Evolutionary conservation across 2,888 invertebrate species (phyloP), one percentile per base, ranked within the genome.

Genomic region (Cephus spinipes): DNA sequence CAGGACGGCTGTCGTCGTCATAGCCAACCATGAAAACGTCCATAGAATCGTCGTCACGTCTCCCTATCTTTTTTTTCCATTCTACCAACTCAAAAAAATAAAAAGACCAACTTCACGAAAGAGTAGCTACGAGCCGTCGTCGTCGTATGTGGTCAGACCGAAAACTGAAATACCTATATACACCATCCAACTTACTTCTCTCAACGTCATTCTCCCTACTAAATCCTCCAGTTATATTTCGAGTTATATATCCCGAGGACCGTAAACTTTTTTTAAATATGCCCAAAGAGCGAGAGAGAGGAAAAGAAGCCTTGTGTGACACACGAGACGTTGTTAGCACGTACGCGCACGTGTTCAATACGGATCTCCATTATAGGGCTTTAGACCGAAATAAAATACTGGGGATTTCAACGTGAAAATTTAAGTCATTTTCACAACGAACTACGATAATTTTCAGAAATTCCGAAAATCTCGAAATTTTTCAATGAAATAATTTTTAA

Each of bases 261-360:
- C 85, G 85, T 85, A 87, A 89, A 89, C 86, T 88, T 87, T 86
- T 55, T 85, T 80, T 83, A 79, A 83, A 85, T 82, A 83, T 84
- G 81, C 81, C 82, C 78, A 55, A 15, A 55, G 23, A 40, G 40
- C 4, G 15, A 55, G 40, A 23, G 23, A 55, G 23, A 34, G 4
- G 6, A 15, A 30, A 32, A 15, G 71, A 71, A 30, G 71, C 71
- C 71, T 31, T 71, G 77, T 79, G 75, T 76, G 74, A 76, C 73
- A 81, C 40, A 79, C 71, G 80, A 79, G 81, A 78, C 74, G 68
- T 76, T 76, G 76, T 78, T 74, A 75, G 34, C 32, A 40, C 12
- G 68, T 31, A 31, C 68, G 73, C 77, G 76, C 81, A 76, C 78
- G 82, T 79, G 80, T 76, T 78, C 78, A 40, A 30, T 79, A 73